A percentile compares a stretch with the other conserved stretches of the same genome.
phyloP scores from a whole-genome alignment of 2,888 invertebrate genomes.

The Galerucella pusilla region DNA sequence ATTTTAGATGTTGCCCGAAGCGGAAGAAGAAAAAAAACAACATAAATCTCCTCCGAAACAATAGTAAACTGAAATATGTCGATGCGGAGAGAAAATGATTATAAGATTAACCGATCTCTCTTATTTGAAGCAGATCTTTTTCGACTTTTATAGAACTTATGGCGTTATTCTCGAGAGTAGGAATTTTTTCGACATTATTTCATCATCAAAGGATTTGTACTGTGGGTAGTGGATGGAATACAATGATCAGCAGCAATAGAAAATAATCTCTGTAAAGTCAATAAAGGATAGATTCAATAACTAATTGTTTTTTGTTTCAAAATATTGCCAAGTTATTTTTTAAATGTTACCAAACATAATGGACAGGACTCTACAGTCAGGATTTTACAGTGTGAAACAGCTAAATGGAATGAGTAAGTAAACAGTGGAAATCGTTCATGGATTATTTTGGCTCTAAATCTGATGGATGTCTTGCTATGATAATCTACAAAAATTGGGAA shows the following conservation, averaged over 20 bases:
- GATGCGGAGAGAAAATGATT: slow-evolving; percentile 34
- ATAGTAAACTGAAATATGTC: slow-evolving; percentile 19
- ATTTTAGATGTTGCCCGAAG: slow-evolving; percentile 4
- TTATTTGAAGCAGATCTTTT: slow-evolving; percentile 35
- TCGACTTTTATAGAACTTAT: slow-evolving; percentile 17
- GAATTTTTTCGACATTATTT: slow-evolving; percentile 26
- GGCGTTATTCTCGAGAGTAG: slow-evolving; percentile 15
- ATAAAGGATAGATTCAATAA: neutral
- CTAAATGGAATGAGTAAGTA: too few species aligned
- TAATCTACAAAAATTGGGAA: too few species aligned
- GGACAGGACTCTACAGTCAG: too few species aligned
- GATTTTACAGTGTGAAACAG: too few species aligned
- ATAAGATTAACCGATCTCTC: slow-evolving; percentile 40
- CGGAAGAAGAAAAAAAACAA: slow-evolving; percentile 1
- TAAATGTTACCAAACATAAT: too few species aligned
- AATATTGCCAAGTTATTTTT: too few species aligned
- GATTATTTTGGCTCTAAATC: too few species aligned
- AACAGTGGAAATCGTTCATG: too few species aligned
- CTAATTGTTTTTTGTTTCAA: too few species aligned
- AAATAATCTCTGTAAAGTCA: too few species aligned
- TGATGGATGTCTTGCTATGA: too few species aligned
- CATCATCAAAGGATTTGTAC: neutral
- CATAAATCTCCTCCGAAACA: slow-evolving; percentile 10
- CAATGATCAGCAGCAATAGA: neutral
- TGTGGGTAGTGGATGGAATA: neutral